Evolutionary conservation across 2,113 vertebrate genomes (phyloP), one percentile per base, ranked within the genome.

Genomic region (Ramphastos sulfuratus): DNA sequence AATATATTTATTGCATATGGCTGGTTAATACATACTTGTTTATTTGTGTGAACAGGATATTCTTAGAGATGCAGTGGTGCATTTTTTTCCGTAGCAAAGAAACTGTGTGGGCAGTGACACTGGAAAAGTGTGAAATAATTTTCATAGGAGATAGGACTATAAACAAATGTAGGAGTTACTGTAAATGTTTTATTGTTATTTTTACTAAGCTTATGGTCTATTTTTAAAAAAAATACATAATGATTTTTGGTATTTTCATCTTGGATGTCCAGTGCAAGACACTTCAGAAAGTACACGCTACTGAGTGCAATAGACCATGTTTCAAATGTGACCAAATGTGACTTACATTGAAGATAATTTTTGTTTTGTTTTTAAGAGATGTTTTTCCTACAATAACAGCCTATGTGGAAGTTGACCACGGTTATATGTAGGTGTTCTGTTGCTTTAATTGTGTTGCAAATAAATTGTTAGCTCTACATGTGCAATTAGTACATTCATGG

Each of bases 401-500:
- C 84, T 50, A 31, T 50, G 4, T 77, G n/a, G 48, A 77, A 83
- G 20, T 69, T 78, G 76, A 9, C 48, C 16, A 3, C 69, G 59
- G 58, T 61, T 91, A 55, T 3, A 58, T 2, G 4, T 39, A 91
- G 39, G 12, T 78, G 33, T 37, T 90, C 87, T 81, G 74, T 89
- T 1, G 3, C 30, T 82, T 74, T 31, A 20, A 54, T 48, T 44
- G 8, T 69, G 7, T 83, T 84, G 50, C 66, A 75, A 39, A 78
- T 35, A 85, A 70, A 44, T 56, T 70, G 19, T 87, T 86, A 84
- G 35, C 18, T 89, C 30, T 94, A 28, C n/a, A 12, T 63, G 73
- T 95, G 42, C 85, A 66, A 81, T 84, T 91, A 81, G 63, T 69
- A 85, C 48, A 82, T 55, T 91, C 54, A 93, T 78, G 82, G 88